These are phyloP conservation scores for Sturmia bella DNA, from an alignment of 2,888 invertebrate species.

Conservation along the genomic window DNA sequence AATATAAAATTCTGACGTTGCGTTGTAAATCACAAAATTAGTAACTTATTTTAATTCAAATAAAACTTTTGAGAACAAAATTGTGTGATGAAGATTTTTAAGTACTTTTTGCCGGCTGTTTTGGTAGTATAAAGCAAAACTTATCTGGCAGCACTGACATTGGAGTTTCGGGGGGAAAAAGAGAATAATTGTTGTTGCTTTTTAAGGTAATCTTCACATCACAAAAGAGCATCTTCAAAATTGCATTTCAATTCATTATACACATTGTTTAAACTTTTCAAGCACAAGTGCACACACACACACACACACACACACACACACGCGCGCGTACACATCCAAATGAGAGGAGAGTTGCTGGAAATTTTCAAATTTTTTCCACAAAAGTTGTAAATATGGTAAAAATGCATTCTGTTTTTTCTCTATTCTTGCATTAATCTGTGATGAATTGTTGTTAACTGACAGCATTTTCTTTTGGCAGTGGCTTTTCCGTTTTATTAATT, in stretches of 20 bases:
- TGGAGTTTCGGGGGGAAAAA: not conserved
- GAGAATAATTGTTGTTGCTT: conserved; percentile 10
- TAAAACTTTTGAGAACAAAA: no score
- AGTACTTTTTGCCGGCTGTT: no score
- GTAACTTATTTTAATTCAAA: no score
- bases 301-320: no score
- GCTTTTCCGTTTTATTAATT: conserved; percentile 59
- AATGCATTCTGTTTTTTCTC: conserved; percentile 14
- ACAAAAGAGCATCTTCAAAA: conserved; percentile 19
- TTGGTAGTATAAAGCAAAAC: no score
- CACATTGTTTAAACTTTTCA: conserved; percentile 33
- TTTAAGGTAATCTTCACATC: conserved; percentile 7
- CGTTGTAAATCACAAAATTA: no score
- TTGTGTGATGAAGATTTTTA: no score
- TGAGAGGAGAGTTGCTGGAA: conserved; percentile 9
- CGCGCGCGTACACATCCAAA: not conserved
- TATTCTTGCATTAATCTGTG: conserved; percentile 53
- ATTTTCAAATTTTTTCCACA: conserved; percentile 37
- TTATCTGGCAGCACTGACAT: no score
- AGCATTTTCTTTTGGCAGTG: conserved; percentile 50
- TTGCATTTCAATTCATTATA: conserved; percentile 28
- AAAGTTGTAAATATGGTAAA: conserved; percentile 34
- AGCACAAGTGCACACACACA: conserved; percentile 16
- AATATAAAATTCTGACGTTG: no score
- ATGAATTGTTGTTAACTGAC: conserved; percentile 61